A percentile compares a stretch with the other conserved stretches of the same genome.
Conservation (phyloP, 2,797 vertebrate genomes). For the Bufotes viridis region DNA sequence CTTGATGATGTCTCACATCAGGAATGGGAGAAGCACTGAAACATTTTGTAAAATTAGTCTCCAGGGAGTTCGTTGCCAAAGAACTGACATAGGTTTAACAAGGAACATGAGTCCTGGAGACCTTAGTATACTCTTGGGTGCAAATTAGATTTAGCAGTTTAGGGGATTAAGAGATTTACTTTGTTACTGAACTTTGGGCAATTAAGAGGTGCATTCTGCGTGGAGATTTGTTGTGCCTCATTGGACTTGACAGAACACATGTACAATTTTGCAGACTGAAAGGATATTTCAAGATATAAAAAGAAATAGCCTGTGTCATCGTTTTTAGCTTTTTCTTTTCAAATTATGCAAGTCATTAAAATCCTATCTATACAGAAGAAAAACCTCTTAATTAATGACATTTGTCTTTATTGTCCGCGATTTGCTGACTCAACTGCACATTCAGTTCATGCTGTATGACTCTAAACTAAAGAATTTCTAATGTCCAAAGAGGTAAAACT, state of each 20-base stretch:
- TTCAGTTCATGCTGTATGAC: not conserved
- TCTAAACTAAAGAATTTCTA: not conserved
- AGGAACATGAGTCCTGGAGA: constrained; percentile 38
- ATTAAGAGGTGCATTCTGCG: constrained; percentile 48
- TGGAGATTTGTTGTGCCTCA: constrained; percentile 42
- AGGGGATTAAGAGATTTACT: constrained; percentile 55
- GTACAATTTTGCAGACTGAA: constrained; percentile 33
- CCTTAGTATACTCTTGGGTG: constrained; percentile 10
- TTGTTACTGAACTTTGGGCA: constrained; percentile 53
- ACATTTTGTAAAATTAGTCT: constrained; percentile 49
- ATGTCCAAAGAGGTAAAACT: not conserved
- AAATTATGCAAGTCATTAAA: constrained; percentile 18
- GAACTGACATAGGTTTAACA: constrained; percentile 53
- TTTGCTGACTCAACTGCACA: not conserved
- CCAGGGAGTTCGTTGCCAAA: constrained; percentile 45
- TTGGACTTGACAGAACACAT: constrained; percentile 52
- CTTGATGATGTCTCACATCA: constrained; percentile 35
- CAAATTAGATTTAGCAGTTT: constrained; percentile 57
- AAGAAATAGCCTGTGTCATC: constrained; percentile 33
- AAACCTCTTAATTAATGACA: constrained; percentile 22
- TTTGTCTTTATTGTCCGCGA: not conserved
- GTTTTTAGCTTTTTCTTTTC: not conserved
- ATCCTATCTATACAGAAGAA: constrained; percentile 7
- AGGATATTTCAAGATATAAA: constrained; percentile 7
- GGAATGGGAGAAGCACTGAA: constrained; percentile 53